phyloP scores from a whole-genome alignment of 1,140 invertebrate species.

The Sarcophaga peregrina region DNA sequence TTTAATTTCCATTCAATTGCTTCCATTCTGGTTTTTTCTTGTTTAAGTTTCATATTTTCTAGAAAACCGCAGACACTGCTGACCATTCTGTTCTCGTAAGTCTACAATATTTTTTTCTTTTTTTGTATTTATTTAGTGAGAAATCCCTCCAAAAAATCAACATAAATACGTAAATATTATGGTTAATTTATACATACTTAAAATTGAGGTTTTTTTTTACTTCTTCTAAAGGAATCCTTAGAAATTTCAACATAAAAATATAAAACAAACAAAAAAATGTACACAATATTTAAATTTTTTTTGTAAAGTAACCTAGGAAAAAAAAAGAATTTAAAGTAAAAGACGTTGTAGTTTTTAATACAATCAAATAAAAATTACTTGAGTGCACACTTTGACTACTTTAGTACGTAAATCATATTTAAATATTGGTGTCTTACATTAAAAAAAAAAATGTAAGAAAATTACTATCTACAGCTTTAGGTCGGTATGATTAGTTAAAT shows the following conservation, averaged over 20 bases:
- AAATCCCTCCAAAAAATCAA: background rate
- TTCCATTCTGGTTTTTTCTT: background rate
- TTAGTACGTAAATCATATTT: conserved; percentile 18
- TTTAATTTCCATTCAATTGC: background rate
- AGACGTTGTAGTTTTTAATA: background rate
- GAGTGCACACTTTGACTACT: conserved; percentile 26
- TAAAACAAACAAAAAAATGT: too few species aligned
- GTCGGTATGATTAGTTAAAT: too few species aligned
- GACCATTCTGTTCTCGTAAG: too few species aligned
- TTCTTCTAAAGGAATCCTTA: conserved; percentile 7
- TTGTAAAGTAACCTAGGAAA: too few species aligned
- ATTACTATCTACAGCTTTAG: too few species aligned
- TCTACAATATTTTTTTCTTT: too few species aligned
- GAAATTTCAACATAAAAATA: background rate
- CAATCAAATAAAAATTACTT: conserved; percentile 13
- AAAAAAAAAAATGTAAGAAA: too few species aligned
- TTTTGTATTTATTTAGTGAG: background rate
- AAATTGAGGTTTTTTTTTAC: conserved; percentile 2
- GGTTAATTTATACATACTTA: conserved; percentile 14
- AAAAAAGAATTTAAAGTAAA: background rate
- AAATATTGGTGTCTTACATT: background rate
- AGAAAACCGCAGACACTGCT: background rate
- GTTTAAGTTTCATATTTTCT: background rate
- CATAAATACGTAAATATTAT: background rate
- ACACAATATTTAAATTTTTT: too few species aligned